Base-by-base conservation (phyloP, 2,797 vertebrate genomes). In the Parotocinclus haroldoi region DNA sequence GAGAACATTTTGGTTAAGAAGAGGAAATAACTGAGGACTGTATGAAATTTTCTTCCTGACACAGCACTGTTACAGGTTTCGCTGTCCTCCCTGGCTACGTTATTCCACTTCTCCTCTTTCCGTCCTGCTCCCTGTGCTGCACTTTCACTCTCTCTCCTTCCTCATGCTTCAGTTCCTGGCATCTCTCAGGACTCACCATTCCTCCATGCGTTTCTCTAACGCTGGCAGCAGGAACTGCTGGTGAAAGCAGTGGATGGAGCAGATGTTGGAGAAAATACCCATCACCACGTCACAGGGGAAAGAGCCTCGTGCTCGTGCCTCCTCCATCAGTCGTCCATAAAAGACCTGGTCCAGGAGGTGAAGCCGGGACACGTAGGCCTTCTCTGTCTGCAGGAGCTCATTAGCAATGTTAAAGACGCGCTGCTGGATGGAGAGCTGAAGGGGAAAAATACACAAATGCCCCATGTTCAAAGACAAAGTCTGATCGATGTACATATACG, bases 291-390 rank as follows among this genome's bases (percentile, higher is more conserved):
- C 94, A 0, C 87, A 89, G 0, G 94, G 94, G 73, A 96, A 94
- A 45, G 92, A 93, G 68, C 86, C 89, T 59, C 92, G 91, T 3
- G 85, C 86, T 9, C 92, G 89, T 0, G 93, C 91, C 86, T 96
- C 94, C 73, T 95, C 94, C 80, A 94, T 79, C 55, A 96, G 88
- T 45, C 89, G 84, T 46, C 92, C 89, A 55, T 93, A 95, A 82
- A 96, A 96, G 7, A 96, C 93, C 93, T 95, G 93, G 84, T 96
- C 94, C 76, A 96, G 82, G 54, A 96, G 92, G 86, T 95, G 91
- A 49, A 96, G 90, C 64, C 94, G 89, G 49, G 93, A 91, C 60
- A 96, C 94, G 0, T 96, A 96, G 51, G 93, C 89, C 14, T 85
- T 94, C 85, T 96, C 94, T 0, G 94, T 96, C 78, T 91, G 92